Conservation (phyloP, 2,113 vertebrate species). For the Anarrhichthys ocellatus region DNA sequence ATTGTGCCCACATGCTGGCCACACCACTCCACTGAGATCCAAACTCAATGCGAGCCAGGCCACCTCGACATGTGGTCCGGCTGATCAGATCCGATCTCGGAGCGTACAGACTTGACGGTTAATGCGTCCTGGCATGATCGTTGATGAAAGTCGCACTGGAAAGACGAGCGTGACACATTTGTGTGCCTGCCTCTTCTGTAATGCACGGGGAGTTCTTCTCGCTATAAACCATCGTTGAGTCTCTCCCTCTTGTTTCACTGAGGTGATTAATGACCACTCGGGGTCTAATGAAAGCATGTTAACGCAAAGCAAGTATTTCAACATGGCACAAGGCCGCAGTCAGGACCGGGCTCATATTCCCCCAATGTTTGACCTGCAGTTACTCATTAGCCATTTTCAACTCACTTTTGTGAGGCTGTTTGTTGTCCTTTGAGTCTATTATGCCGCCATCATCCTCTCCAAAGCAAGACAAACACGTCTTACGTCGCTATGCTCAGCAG, state of each 20-base stretch:
- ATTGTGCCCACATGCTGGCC: not conserved
- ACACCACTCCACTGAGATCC: not conserved
- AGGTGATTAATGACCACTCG: constrained; percentile 80
- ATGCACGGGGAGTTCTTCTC: not conserved
- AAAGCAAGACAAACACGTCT: constrained; percentile 64
- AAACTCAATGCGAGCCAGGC: not conserved
- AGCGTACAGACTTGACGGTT: not conserved
- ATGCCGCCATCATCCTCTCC: constrained; percentile 62
- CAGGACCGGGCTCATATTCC: constrained; percentile 45
- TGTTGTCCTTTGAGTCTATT: constrained; percentile 70
- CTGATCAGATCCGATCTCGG: not conserved
- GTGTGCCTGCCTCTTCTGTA: constrained; percentile 9
- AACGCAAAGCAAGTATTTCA: constrained; percentile 70
- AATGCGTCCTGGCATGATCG: not conserved
- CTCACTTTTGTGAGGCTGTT: constrained; percentile 60
- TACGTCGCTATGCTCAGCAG: constrained; percentile 38
- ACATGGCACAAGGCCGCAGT: constrained; percentile 62
- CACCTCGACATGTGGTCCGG: not conserved
- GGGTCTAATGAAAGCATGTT: constrained; percentile 73
- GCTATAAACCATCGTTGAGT: constrained; percentile 38
- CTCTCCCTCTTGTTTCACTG: constrained; percentile 42
- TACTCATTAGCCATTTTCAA: constrained; percentile 75
- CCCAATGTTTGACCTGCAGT: constrained; percentile 72
- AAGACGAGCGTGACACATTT: not conserved
- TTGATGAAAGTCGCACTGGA: not conserved